Percentiles rank a stretch among this genome's conserved stretches.
Evolutionary conservation across 2,797 vertebrate species (phyloP).

Genomic region (Sardinella longiceps): DNA sequence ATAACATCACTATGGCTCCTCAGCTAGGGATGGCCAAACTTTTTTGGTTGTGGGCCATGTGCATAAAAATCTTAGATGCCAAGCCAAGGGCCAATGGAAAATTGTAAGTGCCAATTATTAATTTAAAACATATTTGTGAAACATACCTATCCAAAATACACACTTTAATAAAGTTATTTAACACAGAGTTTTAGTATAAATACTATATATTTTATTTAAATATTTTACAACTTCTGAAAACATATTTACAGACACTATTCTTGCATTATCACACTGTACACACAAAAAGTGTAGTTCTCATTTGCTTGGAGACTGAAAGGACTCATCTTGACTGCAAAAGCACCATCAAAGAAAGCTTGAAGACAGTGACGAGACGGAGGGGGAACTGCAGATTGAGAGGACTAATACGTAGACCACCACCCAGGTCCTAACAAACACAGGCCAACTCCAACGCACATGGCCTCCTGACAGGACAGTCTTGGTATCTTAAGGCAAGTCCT

Average conservation of each 20-base stretch:
- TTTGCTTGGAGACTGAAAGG: slow-evolving; percentile 63
- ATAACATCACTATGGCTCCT: no score
- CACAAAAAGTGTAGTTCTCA: slow-evolving; percentile 61
- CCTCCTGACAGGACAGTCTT: slow-evolving; percentile 65
- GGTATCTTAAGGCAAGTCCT: slow-evolving; percentile 73
- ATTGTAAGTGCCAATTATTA: no score
- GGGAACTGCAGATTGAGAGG: slow-evolving; percentile 26
- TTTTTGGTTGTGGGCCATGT: no score
- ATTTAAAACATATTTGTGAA: no score
- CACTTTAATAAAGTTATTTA: neutral
- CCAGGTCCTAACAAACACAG: slow-evolving; percentile 55
- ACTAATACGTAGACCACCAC: slow-evolving; percentile 59
- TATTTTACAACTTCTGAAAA: slow-evolving; percentile 97
- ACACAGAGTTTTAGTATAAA: slow-evolving; percentile 83
- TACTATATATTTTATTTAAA: slow-evolving; percentile 99
- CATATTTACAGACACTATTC: slow-evolving; percentile 92
- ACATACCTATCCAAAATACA: neutral
- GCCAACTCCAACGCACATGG: slow-evolving; percentile 71
- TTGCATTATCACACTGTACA: slow-evolving; percentile 77
- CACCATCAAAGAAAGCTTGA: slow-evolving; percentile 54
- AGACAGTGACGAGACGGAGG: slow-evolving; percentile 8
- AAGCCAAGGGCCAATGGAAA: no score
- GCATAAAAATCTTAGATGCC: no score
- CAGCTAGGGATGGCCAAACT: no score
- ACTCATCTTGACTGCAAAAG: slow-evolving; percentile 71